Evolutionary conservation across 2,888 invertebrate species (phyloP), one percentile per base, ranked within the genome.

Genomic region (Acrobasis suavella): DNA sequence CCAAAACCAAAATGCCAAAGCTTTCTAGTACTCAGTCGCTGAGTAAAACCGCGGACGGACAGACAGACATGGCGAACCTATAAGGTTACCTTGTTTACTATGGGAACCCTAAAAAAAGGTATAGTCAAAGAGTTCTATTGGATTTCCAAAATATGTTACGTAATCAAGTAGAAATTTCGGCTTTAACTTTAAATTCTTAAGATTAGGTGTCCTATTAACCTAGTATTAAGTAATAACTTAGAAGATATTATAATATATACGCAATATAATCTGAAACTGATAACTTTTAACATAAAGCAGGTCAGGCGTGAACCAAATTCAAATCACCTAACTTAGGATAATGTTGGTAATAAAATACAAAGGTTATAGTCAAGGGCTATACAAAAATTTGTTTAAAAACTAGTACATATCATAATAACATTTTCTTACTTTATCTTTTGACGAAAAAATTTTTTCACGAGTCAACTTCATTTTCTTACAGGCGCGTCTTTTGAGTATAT

Each of bases 261-360:
- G 14, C 46, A 46, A 46, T 46, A 46, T 46, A 46, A n/a, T 46
- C 46, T 46, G 14, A 46, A 46, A n/a, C 46, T 14, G 2, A n/a
- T n/a, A 46, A 46, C 46, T 46, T 46, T 46, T 14, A 46, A 46
- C 46, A 46, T 46, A 46, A 46, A 46, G 14, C 46, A 46, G 46
- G 46, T 46, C 46, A 46, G 14, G 46, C 46, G 46, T 46, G 46
- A 46, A 46, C 46, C 46, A 46, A 46, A 46, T 14, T 46, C 46
- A 46, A 46, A 46, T 46, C n/a, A 46, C 46, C 14, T 46, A 46
- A 46, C 14, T 46, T 46, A 14, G 46, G 46, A 14, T 46, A 42
- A 42, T 46, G 46, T 46, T 46, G 42, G 46, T 46, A 46, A 46
- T 46, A 46, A 14, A 46, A 46, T 46, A n/a, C n/a, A 6, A 46